Conservation (phyloP, 2,888 invertebrate genomes). For the Ophion costatus region DNA sequence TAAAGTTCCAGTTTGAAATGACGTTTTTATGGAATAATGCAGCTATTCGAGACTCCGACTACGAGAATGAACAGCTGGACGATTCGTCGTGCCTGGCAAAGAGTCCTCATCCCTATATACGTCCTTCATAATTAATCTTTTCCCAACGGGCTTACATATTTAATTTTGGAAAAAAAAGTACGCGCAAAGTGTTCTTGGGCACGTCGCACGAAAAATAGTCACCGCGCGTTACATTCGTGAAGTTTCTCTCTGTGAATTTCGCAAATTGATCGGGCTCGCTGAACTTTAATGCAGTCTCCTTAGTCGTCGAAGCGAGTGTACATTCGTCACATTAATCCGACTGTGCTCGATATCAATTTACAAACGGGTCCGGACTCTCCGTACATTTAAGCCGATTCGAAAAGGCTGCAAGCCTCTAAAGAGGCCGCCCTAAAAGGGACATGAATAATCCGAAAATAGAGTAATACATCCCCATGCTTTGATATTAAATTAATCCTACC, state of each 20-base stretch:
- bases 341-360: constrained; percentile 3
- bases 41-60: not conserved
- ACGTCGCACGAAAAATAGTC: constrained; percentile 22
- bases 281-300: not conserved
- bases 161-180: constrained; percentile 14
- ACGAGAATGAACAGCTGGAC: constrained; percentile 18
- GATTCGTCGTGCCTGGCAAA: constrained; percentile 19
- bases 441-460: not conserved
- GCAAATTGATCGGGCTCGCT: constrained; percentile 16
- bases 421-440: too few species aligned
- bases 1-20: not conserved
- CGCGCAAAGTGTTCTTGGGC: constrained; percentile 9
- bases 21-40: constrained; percentile 20
- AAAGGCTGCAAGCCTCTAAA: not conserved
- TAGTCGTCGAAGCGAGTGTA: constrained; percentile 15
- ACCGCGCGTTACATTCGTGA: not conserved
- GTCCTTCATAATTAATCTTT: constrained; percentile 26
- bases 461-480: not conserved
- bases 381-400: not conserved
- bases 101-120: not conserved
- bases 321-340: constrained; percentile 2
- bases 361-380: not conserved
- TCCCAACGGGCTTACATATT: constrained; percentile 10
- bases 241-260: constrained; percentile 12
- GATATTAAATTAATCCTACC: not conserved